These are phyloP conservation scores for Yasuhikotakia modesta DNA, from an alignment of 2,797 vertebrate genomes.

Conservation along the genomic window DNA sequence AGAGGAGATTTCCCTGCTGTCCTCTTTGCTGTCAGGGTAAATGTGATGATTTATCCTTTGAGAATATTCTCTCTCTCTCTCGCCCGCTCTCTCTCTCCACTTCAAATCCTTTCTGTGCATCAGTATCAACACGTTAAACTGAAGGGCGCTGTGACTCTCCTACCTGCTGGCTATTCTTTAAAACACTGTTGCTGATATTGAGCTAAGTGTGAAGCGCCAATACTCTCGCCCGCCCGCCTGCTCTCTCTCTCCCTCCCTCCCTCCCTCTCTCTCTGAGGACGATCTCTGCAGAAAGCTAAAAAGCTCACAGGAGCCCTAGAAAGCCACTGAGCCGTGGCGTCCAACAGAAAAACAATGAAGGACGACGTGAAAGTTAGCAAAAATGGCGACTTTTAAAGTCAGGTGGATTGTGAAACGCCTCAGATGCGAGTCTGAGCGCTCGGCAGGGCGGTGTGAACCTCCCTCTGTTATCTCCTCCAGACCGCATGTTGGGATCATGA, in stretches of 20 bases:
- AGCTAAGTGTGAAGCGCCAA: conserved; percentile 36
- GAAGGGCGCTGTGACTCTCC: conserved; percentile 46
- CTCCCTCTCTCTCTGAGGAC: conserved; percentile 43
- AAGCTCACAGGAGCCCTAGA: conserved; percentile 46
- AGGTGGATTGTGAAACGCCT: background rate
- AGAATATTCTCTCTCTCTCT: conserved; percentile 26
- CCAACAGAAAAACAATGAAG: conserved; percentile 16
- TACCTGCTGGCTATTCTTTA: conserved; percentile 49
- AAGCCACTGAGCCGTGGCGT: conserved; percentile 46
- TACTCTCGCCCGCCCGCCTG: background rate
- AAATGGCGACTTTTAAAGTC: background rate
- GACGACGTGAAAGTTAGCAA: conserved; percentile 1
- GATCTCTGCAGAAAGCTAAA: conserved; percentile 39
- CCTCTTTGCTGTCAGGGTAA: conserved; percentile 50
- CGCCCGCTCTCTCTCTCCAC: conserved; percentile 23
- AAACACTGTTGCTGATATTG: conserved; percentile 51
- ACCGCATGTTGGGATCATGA: conserved; percentile 47
- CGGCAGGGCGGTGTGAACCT: background rate
- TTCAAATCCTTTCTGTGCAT: conserved; percentile 45
- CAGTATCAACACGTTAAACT: conserved; percentile 55
- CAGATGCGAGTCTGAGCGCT: background rate
- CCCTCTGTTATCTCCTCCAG: conserved; percentile 41
- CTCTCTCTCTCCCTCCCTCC: conserved; percentile 18
- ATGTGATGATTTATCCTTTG: conserved; percentile 46
- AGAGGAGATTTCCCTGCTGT: conserved; percentile 46